Percentiles rank a stretch among this genome's conserved stretches.
Evolutionary conservation across 2,888 invertebrate genomes (phyloP).

Genomic region (Acheta domesticus): DNA sequence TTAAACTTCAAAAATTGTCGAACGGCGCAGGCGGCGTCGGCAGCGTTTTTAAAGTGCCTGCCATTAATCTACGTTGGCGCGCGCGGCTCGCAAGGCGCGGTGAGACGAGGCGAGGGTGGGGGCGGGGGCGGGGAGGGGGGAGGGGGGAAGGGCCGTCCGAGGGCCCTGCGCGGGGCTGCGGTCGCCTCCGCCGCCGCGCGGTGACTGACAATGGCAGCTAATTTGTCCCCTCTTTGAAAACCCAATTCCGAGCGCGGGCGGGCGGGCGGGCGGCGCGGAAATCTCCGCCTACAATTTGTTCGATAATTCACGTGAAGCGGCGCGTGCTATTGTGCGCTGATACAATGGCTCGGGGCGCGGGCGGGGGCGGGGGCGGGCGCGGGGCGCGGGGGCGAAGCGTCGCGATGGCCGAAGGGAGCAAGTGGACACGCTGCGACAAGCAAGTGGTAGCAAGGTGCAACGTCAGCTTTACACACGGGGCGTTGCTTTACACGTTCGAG

Average conservation of each 20-base stretch:
- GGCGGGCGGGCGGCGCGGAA: neutral
- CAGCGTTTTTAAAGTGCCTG: no score
- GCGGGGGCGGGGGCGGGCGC: neutral
- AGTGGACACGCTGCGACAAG: no score
- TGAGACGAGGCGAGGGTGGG: neutral
- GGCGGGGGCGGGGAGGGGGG: neutral
- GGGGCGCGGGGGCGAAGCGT: neutral
- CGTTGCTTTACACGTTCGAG: no score
- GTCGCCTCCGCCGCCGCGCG: neutral
- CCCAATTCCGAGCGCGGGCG: neutral
- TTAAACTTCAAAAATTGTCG: no score
- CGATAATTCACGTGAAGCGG: constrained; percentile 9
- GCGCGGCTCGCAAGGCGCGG: neutral
- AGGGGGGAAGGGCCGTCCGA: neutral
- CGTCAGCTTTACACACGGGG: no score
- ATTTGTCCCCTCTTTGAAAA: constrained; percentile 18
- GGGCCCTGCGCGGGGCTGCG: neutral
- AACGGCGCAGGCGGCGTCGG: no score
- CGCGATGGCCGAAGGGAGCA: neutral
- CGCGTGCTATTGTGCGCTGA: constrained; percentile 1
- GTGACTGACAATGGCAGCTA: constrained; percentile 18
- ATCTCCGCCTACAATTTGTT: constrained; percentile 9
- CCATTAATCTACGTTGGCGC: neutral
- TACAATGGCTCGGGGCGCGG: neutral
- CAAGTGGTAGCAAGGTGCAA: no score